Conservation (phyloP, 64 coral and sea anemone species). For the Acropora yongei region DNA sequence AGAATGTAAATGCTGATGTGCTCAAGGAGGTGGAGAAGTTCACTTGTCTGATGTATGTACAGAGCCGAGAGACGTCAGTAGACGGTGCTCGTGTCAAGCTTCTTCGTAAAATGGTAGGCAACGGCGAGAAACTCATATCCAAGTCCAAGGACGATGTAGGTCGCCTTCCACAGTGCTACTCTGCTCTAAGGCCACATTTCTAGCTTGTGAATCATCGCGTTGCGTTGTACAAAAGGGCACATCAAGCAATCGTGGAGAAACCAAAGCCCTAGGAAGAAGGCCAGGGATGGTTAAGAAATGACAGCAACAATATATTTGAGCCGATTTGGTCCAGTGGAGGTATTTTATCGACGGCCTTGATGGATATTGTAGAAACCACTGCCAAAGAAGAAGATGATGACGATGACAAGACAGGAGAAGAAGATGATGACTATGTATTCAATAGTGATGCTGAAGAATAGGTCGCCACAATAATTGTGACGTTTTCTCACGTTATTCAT, state of each 20-base stretch:
- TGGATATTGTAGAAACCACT: slow-evolving; percentile 5
- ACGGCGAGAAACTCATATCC: slow-evolving; percentile 27
- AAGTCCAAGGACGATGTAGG: slow-evolving; percentile 54
- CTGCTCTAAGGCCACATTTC: slow-evolving; percentile 28
- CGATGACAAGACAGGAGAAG: slow-evolving; percentile 1
- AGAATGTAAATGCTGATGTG: slow-evolving; percentile 18
- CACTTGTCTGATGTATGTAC: slow-evolving; percentile 52
- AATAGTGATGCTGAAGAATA: slow-evolving; percentile 35
- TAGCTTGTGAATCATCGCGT: slow-evolving; percentile 18
- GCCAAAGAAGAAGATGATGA: not conserved
- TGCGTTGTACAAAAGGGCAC: slow-evolving; percentile 23
- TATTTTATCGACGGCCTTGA: not conserved
- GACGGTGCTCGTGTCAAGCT: slow-evolving; percentile 9
- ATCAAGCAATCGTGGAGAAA: not conserved
- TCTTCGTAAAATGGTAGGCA: slow-evolving; percentile 47
- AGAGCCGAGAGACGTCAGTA: slow-evolving; percentile 4
- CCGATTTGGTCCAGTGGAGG: slow-evolving; percentile 17
- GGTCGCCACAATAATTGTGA: not conserved
- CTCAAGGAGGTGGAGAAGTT: slow-evolving; percentile 46
- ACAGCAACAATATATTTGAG: not conserved
- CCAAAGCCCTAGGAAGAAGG: slow-evolving; percentile 43
- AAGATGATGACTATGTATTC: not conserved
- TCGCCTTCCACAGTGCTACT: slow-evolving; percentile 30
- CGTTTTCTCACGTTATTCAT: too few species aligned
- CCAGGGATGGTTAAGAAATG: slow-evolving; percentile 22